Evolutionary conservation across 2,888 invertebrate genomes (phyloP).

Genomic region (Alloscopus bannaensis): DNA sequence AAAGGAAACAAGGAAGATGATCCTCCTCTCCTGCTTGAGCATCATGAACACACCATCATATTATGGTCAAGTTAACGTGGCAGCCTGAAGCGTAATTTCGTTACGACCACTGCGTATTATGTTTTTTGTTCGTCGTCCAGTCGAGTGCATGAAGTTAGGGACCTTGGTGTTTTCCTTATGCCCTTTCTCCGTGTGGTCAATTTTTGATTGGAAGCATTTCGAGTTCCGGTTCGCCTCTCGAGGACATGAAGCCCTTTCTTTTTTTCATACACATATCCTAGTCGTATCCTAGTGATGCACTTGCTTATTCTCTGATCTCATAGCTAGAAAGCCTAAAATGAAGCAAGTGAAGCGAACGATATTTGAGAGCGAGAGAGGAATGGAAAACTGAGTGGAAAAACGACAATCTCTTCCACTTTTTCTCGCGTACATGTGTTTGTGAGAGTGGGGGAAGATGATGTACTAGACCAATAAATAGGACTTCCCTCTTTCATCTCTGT

Average conservation of each 20-base stretch:
- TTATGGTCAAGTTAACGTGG: conserved; percentile 23
- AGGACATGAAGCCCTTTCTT: conserved; percentile 1
- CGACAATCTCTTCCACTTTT: not conserved
- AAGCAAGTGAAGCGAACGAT: conserved; percentile 12
- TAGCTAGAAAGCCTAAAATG: conserved; percentile 5
- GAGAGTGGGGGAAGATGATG: too few species aligned
- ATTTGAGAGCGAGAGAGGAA: conserved; percentile 26
- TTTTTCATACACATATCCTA: conserved; percentile 8
- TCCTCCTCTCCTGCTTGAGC: not conserved
- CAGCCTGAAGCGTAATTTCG: conserved; percentile 25
- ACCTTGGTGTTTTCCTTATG: too few species aligned
- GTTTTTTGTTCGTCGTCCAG: too few species aligned
- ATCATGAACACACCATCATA: conserved; percentile 3
- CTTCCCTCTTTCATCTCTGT: too few species aligned
- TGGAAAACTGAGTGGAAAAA: not conserved
- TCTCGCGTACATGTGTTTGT: not conserved
- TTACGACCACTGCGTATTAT: conserved; percentile 4
- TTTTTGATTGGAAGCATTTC: conserved; percentile 13
- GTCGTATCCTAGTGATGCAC: not conserved
- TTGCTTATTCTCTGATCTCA: not conserved
- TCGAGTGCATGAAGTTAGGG: too few species aligned
- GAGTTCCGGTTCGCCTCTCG: conserved; percentile 18
- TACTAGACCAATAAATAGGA: too few species aligned
- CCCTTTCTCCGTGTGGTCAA: conserved; percentile 3
- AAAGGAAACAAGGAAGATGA: not conserved